Conservation (phyloP, 2,113 vertebrate species). For the Crotophaga sulcirostris region DNA sequence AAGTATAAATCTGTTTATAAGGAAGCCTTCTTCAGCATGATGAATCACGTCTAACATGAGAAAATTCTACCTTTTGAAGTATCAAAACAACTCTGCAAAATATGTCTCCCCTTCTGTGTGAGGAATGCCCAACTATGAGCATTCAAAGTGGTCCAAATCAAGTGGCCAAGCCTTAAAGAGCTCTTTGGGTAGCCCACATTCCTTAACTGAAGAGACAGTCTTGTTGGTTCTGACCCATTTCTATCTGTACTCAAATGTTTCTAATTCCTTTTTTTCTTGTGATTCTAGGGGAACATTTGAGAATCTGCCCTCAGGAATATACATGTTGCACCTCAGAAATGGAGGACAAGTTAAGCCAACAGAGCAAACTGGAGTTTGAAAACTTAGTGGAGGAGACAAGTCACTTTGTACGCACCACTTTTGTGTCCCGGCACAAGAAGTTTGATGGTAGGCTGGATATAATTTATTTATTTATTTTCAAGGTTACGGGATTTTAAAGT, state of each 20-base stretch:
- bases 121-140: not conserved
- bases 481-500: not conserved
- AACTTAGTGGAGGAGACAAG: constrained; percentile 89
- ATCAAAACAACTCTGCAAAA: not conserved
- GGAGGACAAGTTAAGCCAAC: constrained; percentile 89
- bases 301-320: constrained; percentile 89
- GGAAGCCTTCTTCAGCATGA: not conserved
- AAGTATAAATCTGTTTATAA: not conserved
- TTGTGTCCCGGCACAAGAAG: constrained; percentile 90
- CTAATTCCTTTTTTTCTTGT: not conserved
- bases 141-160: not conserved
- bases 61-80: not conserved
- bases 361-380: constrained; percentile 92
- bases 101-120: not conserved
- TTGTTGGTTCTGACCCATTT: not conserved
- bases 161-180: not conserved
- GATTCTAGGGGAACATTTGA: constrained; percentile 86
- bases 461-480: constrained; percentile 18
- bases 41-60: not conserved
- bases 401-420: constrained; percentile 89
- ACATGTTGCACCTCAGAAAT: constrained; percentile 94
- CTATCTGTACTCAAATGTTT: not conserved
- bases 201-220: not conserved
- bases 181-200: not conserved
- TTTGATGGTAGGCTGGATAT: constrained; percentile 87